phyloP scores from a whole-genome alignment of 1,140 invertebrate genomes.

The Eumeta japonica region DNA sequence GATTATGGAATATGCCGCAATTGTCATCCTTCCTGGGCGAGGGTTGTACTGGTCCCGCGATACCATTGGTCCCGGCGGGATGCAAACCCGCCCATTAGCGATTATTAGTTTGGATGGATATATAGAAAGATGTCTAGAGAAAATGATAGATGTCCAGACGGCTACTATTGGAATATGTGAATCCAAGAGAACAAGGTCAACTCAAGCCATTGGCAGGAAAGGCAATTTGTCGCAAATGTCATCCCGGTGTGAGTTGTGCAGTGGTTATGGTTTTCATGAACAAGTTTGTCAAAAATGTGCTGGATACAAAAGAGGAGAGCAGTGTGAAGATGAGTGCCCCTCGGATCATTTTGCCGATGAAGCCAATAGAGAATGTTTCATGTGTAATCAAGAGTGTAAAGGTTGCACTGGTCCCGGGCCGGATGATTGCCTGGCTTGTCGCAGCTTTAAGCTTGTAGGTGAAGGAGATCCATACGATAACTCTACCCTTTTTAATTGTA shows the following conservation, averaged over 20 bases:
- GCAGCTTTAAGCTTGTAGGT: slow-evolving; percentile 77
- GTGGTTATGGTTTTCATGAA: slow-evolving; percentile 82
- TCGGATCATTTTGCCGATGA: slow-evolving; percentile 80
- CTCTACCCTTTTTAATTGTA: slow-evolving; percentile 80
- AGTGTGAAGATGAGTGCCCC: slow-evolving; percentile 89
- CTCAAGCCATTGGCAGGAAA: slow-evolving; percentile 67
- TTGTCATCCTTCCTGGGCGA: slow-evolving; percentile 85
- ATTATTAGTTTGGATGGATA: slow-evolving; percentile 74
- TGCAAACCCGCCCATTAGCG: slow-evolving; percentile 86
- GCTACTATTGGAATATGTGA: slow-evolving; percentile 85
- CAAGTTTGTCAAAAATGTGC: slow-evolving; percentile 83
- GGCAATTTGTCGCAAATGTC: slow-evolving; percentile 82
- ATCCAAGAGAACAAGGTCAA: too few species aligned
- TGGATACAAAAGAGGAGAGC: slow-evolving; percentile 81
- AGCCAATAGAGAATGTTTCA: slow-evolving; percentile 69
- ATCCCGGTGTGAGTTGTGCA: slow-evolving; percentile 88
- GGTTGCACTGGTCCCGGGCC: slow-evolving; percentile 79
- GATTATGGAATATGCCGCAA: slow-evolving; percentile 74
- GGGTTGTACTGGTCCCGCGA: slow-evolving; percentile 90
- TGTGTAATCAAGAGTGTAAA: slow-evolving; percentile 78
- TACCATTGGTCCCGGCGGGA: slow-evolving; percentile 78
- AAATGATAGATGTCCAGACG: slow-evolving; percentile 78
- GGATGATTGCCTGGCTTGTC: slow-evolving; percentile 79
- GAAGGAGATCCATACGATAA: slow-evolving; percentile 58
- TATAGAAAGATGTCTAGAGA: slow-evolving; percentile 74